A percentile compares a stretch with the other conserved stretches of the same genome.
Conservation (phyloP, 2,888 invertebrate species). For the Drosophila anceps region DNA sequence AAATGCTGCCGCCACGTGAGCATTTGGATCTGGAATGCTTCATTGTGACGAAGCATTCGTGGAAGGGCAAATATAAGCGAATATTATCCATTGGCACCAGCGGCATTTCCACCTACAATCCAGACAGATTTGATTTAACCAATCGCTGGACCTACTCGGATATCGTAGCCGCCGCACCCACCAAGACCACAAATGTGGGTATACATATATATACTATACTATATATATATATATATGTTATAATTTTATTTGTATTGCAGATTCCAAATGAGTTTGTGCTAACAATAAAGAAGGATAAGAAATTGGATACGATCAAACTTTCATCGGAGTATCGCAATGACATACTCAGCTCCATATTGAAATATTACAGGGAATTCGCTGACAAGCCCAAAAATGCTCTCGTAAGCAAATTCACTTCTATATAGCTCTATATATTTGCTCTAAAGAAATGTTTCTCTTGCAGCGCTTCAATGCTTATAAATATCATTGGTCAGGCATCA, state of each 20-base stretch:
- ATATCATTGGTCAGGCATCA: conserved; percentile 98
- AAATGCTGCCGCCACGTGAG: conserved; percentile 87
- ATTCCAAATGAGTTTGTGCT: conserved; percentile 90
- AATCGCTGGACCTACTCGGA: conserved; percentile 96
- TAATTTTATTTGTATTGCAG: conserved; percentile 75
- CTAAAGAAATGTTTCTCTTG: background rate
- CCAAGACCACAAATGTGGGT: conserved; percentile 86
- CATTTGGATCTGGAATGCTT: conserved; percentile 98
- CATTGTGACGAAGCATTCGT: conserved; percentile 98
- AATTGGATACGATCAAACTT: conserved; percentile 97
- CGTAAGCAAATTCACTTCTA: conserved; percentile 86
- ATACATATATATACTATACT: background rate
- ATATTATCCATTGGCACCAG: conserved; percentile 98
- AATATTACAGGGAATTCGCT: conserved; percentile 91
- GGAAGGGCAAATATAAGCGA: conserved; percentile 99
- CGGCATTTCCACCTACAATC: conserved; percentile 99
- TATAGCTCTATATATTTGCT: background rate
- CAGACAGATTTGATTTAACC: conserved; percentile 94
- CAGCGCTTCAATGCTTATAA: conserved; percentile 96
- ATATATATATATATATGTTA: conserved; percentile 16
- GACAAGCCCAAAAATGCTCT: conserved; percentile 92
- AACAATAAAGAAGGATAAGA: conserved; percentile 94
- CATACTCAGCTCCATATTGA: conserved; percentile 95
- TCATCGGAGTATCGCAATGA: conserved; percentile 97
- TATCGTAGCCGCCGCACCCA: conserved; percentile 90